Percentiles rank a stretch among this genome's conserved stretches.
These are phyloP conservation scores for Sericinus montela DNA, from an alignment of 2,888 invertebrate genomes.

Conservation along the genomic window DNA sequence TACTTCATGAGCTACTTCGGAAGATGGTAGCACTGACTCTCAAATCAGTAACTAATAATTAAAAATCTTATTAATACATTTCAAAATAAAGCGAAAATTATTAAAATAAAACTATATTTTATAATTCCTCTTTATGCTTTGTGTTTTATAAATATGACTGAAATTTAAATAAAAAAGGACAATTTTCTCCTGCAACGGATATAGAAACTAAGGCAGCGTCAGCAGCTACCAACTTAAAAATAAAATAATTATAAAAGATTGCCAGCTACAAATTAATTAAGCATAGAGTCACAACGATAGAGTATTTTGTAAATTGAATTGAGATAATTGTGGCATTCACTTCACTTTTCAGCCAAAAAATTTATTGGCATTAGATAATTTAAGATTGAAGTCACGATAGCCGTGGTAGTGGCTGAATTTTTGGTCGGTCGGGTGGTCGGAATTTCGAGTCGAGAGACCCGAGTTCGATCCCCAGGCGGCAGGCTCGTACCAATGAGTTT, in stretches of 20 bases:
- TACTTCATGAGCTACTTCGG: slow-evolving; percentile 44
- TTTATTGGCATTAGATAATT: too few relatives aligned
- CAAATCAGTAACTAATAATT: slow-evolving; percentile 14
- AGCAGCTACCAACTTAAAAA: slow-evolving; percentile 59
- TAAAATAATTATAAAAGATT: slow-evolving; percentile 18
- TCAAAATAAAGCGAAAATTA: not conserved
- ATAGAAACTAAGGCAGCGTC: slow-evolving; percentile 56
- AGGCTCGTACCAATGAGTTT: too few relatives aligned
- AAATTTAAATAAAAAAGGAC: slow-evolving; percentile 16
- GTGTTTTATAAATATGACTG: not conserved
- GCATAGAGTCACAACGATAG: too few relatives aligned
- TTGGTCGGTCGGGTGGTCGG: too few relatives aligned
- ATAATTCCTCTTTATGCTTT: not conserved
- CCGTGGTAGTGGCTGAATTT: too few relatives aligned
- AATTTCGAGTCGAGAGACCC: too few relatives aligned
- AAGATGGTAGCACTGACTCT: slow-evolving; percentile 56
- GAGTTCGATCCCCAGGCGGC: too few relatives aligned
- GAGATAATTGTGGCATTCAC: too few relatives aligned
- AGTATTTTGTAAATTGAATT: too few relatives aligned
- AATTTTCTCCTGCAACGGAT: slow-evolving; percentile 42
- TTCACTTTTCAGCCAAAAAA: too few relatives aligned
- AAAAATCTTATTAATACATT: not conserved
- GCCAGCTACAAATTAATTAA: not conserved
- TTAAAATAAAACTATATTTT: not conserved
- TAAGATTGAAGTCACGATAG: too few relatives aligned